Percentiles rank a stretch among this genome's conserved stretches.
phyloP scores from a whole-genome alignment of 2,113 vertebrate genomes.

The Amazona guildingii region DNA sequence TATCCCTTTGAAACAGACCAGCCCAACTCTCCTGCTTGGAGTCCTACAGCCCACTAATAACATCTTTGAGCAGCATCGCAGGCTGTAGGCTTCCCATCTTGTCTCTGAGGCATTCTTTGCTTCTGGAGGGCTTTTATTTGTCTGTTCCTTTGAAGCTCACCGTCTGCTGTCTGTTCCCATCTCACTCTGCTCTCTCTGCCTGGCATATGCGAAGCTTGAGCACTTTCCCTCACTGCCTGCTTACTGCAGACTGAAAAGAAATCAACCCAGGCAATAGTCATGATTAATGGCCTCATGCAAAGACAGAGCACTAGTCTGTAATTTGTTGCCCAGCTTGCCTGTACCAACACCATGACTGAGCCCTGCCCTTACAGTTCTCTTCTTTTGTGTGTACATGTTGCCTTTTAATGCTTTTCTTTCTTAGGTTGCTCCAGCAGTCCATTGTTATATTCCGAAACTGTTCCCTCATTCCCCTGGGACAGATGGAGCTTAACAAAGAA shows the following conservation, averaged over 20 bases:
- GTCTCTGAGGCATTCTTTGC: not conserved
- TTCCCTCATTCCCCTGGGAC: not conserved
- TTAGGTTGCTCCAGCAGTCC: not conserved
- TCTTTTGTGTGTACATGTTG: not conserved
- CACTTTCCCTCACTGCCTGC: not conserved
- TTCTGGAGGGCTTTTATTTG: constrained; percentile 22
- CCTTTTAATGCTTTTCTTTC: not conserved
- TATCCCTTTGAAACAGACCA: not conserved
- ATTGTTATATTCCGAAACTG: not conserved
- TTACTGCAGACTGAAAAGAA: not conserved
- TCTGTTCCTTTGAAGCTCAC: constrained; percentile 38
- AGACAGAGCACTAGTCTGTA: not conserved
- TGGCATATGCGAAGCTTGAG: constrained; percentile 15
- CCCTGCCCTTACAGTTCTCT: not conserved
- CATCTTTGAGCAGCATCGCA: not conserved
- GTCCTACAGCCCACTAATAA: not conserved
- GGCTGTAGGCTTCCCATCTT: not conserved
- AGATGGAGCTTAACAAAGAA: not conserved
- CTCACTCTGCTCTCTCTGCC: not conserved
- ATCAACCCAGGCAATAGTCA: not conserved
- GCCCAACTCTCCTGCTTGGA: not conserved
- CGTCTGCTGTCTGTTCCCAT: constrained; percentile 43
- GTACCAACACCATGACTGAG: not conserved
- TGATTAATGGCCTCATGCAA: not conserved
- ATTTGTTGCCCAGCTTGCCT: not conserved